A percentile compares a stretch with the other conserved stretches of the same genome.
These are phyloP conservation scores for Scolopax bukidnonensis DNA, from an alignment of 2,797 vertebrate genomes.

Conservation along the genomic window DNA sequence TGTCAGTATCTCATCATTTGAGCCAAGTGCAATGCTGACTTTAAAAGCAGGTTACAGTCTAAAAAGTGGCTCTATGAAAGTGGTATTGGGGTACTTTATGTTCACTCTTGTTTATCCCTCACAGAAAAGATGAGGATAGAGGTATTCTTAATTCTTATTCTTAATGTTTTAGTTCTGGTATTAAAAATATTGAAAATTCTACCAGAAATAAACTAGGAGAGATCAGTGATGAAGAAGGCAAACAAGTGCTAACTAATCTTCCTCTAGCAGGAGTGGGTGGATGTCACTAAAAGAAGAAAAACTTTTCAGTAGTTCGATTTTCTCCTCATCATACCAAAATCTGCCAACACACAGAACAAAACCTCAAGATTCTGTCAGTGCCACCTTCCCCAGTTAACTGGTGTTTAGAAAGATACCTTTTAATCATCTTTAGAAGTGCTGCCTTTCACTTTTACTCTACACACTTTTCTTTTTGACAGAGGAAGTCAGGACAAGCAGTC, in stretches of 20 bases:
- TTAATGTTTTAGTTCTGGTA: neutral
- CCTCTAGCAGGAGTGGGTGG: neutral
- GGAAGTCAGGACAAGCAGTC: neutral
- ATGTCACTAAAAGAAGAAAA: neutral
- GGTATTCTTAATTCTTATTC: neutral
- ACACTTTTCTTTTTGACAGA: neutral
- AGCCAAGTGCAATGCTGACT: slow-evolving; percentile 13
- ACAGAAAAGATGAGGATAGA: neutral
- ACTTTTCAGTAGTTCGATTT: neutral
- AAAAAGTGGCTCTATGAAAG: neutral
- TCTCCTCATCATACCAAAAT: neutral
- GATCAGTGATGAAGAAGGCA: neutral
- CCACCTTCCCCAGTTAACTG: neutral
- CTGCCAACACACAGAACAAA: neutral
- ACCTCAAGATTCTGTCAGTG: neutral
- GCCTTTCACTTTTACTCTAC: neutral
- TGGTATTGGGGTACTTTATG: neutral
- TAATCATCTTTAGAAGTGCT: neutral
- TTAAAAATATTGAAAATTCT: neutral
- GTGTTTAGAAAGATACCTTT: neutral
- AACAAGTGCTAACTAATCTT: neutral
- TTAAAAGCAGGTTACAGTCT: neutral
- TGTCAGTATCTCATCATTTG: neutral
- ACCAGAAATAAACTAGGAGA: neutral
- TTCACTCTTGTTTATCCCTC: neutral